Base-by-base conservation (phyloP, 2,888 invertebrate genomes). In the Colletes collaris region DNA sequence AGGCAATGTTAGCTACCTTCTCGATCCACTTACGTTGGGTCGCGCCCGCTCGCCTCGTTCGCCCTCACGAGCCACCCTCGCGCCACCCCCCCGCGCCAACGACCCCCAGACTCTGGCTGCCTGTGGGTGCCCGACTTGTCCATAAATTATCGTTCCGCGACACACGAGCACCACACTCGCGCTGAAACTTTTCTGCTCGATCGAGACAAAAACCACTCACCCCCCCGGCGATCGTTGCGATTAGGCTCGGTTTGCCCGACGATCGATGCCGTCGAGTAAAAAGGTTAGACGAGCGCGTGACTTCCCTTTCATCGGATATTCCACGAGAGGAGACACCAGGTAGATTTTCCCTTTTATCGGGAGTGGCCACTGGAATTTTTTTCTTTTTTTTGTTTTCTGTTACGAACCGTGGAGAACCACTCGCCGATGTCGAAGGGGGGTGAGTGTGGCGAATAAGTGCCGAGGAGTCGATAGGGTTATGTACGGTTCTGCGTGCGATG, bases 121-220 rank as follows among this genome's bases (percentile, higher is more conserved):
- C 62, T 49, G 71, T 56, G 74, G 64, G 60, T 8, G 10, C 44
- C 53, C 16, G 52, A 13, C 40, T 58, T 67, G 74, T 67, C 56
- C 85, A 84, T 86, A 86, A 86, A 86, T 86, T 86, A 86, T 86
- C 85, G 67, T 69, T 69, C 46, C 76, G 37, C 68, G 69, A 50
- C 71, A 52, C 68, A 63, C 50, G 55, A 62, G 46, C 19, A 27
- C 46, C 27, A 11, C 10, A 8, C 44, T 37, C 46, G 11, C 44
- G 46, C 46, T 58, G 65, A 55, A 85, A 81, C 74, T 84, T 84
- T 84, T 84, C 86, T 62, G 79, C 81, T 79, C 80, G 77, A 78
- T 84, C 81, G 85, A 50, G 83, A 60, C 72, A 81, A 74, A 82
- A 7, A 58, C 10, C 16, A 13, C 27, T 50, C 46, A n/a, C 37